Conservation (phyloP, 2,888 invertebrate genomes). For the Caenorhabditis sp. region DNA sequence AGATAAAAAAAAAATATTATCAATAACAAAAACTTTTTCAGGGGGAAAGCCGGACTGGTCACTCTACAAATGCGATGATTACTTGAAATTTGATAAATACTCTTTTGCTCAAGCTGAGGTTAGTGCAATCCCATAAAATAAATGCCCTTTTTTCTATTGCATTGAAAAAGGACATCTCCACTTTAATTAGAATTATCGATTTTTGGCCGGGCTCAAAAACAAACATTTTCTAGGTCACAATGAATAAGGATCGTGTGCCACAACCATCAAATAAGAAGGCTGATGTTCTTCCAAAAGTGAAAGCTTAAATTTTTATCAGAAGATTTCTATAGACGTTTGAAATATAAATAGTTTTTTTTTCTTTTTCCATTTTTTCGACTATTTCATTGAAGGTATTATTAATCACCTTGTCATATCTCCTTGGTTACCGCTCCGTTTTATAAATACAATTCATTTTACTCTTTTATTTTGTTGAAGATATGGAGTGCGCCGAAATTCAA, state of each 20-base stretch:
- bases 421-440: neutral
- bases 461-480: neutral
- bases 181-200: neutral
- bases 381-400: neutral
- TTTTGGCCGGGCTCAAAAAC: neutral
- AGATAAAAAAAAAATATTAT: too few relatives aligned
- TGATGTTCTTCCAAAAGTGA: constrained; percentile 59
- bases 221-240: constrained; percentile 45
- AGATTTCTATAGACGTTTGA: neutral
- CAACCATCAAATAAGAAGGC: constrained; percentile 66
- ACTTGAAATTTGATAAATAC: constrained; percentile 64
- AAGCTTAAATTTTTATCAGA: constrained; percentile 5
- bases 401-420: neutral
- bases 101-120: constrained; percentile 68
- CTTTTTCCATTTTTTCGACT: neutral
- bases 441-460: neutral
- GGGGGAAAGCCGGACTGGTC: constrained; percentile 55
- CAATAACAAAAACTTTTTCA: too few relatives aligned
- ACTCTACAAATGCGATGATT: constrained; percentile 67
- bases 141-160: neutral
- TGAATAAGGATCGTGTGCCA: constrained; percentile 59
- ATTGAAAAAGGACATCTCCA: neutral
- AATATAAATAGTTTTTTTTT: constrained; percentile 5
- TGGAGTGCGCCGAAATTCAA: neutral
- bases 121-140: neutral